These are phyloP conservation scores for Trimorus sp. DNA, from an alignment of 2,888 invertebrate genomes.

Conservation along the genomic window DNA sequence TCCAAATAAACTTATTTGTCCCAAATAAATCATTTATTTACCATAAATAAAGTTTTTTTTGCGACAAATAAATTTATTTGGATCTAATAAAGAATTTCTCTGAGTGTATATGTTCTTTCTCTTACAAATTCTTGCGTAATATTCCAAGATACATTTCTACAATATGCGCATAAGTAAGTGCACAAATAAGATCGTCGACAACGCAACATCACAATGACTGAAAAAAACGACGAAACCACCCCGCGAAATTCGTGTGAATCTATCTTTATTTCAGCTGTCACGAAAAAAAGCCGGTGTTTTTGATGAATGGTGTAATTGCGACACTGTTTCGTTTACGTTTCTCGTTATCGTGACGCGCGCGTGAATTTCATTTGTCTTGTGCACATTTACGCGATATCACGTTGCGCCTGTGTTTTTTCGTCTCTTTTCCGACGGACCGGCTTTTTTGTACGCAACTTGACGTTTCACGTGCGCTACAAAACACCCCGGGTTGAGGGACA, in stretches of 20 bases:
- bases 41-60: too few relatives aligned
- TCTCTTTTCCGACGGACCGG: not conserved
- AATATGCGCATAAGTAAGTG: too few relatives aligned
- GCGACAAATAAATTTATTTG: too few relatives aligned
- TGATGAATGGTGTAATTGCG: constrained; percentile 49
- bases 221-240: not conserved
- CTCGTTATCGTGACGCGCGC: constrained; percentile 48
- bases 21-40: too few relatives aligned
- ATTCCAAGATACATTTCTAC: too few relatives aligned
- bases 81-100: too few relatives aligned
- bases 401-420: constrained; percentile 17
- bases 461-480: constrained; percentile 26
- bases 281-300: constrained; percentile 34
- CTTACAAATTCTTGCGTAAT: too few relatives aligned
- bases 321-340: constrained; percentile 52
- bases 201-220: too few relatives aligned
- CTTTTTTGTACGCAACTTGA: constrained; percentile 47
- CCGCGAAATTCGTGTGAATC: constrained; percentile 2
- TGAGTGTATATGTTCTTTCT: too few relatives aligned
- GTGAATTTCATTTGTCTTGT: constrained; percentile 55
- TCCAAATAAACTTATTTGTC: too few relatives aligned
- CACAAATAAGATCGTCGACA: too few relatives aligned
- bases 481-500: constrained; percentile 15
- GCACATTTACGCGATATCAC: constrained; percentile 46
- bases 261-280: not conserved